Evolutionary conservation across 2,797 vertebrate genomes (phyloP), one percentile per base, ranked within the genome.

Genomic region (Siniperca scherzeri): DNA sequence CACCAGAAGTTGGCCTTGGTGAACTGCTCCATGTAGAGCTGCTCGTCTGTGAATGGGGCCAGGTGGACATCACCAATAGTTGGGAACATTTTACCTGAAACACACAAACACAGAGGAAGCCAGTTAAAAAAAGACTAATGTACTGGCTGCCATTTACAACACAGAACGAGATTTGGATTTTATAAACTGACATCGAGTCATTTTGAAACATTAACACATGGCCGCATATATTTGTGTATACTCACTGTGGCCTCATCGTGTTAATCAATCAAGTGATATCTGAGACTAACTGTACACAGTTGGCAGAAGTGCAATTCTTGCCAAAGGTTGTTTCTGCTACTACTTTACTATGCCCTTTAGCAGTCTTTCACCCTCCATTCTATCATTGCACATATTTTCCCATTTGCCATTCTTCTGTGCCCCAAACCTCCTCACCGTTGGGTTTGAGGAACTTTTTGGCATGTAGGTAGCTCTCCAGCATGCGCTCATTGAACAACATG

Each of bases 1-100:
- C 91, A 99, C 98, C 98, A 99, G 95, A 99, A 99, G 90, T 99
- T 99, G 91, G 98, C 98, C 94, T 99, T 99, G 74, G 98, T 99
- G 94, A 99, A 99, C 93, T 99, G 98, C 91, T 99, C 98, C 98
- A 99, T 99, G 96, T 99, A 99, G 77, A 99, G 97, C 95, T 99
- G 98, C 88, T 99, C 98, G 4, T 99, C 98, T 70, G 98, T 99
- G 91, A 99, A 99, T 4, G 98, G 98, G 0, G 98, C 98, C 36
- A 99, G 93, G 86, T 99, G 98, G 80, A 99, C 98, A 6, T 99
- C 98, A 3, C 98, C 98, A 5, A 99, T 97, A 2, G 98, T 99
- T n/a, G 98, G 98, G 90, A 99, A 99, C 98, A 99, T 98, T 93
- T 99, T 99, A 90, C 98, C 98, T 99, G 88, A 25, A 80, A 81